These are phyloP conservation scores for Huso huso DNA, from an alignment of 2,797 vertebrate species.

Conservation along the genomic window DNA sequence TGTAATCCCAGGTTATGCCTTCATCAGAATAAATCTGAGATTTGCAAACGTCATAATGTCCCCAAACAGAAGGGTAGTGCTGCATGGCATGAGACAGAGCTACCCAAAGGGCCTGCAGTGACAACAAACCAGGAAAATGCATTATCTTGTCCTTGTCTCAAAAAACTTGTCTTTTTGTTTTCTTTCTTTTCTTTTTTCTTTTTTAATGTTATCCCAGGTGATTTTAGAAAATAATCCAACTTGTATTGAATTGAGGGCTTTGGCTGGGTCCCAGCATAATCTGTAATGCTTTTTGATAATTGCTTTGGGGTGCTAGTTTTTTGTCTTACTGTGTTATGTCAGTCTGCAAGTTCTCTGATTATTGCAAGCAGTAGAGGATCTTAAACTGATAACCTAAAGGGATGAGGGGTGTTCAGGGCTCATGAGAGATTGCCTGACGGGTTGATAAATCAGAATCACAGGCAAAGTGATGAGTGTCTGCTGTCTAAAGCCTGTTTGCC, in stretches of 20 bases:
- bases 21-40: constrained; percentile 90
- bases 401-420: constrained; percentile 37
- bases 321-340: constrained; percentile 14
- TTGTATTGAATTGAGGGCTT: constrained; percentile 44
- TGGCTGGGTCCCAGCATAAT: constrained; percentile 64
- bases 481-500: constrained; percentile 61
- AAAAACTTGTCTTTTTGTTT: constrained; percentile 14
- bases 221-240: constrained; percentile 31
- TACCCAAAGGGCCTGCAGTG: constrained; percentile 82
- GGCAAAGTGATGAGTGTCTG: constrained; percentile 59
- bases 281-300: constrained; percentile 27
- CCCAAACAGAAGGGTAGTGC: constrained; percentile 88
- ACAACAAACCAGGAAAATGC: constrained; percentile 80
- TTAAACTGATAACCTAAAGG: constrained; percentile 45
- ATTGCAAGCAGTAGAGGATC: constrained; percentile 39
- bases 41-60: constrained; percentile 95
- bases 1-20: constrained; percentile 95
- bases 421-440: constrained; percentile 35
- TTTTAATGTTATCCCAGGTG: constrained; percentile 32
- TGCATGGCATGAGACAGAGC: constrained; percentile 75
- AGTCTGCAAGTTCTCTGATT: constrained; percentile 31
- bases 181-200: constrained; percentile 30
- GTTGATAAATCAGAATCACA: constrained; percentile 52
- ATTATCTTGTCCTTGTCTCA: constrained; percentile 63
- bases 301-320: constrained; percentile 27